A percentile compares a stretch with the other conserved stretches of the same genome.
Evolutionary conservation across 2,113 vertebrate species (phyloP).

Genomic region (Anolis carolinensis): DNA sequence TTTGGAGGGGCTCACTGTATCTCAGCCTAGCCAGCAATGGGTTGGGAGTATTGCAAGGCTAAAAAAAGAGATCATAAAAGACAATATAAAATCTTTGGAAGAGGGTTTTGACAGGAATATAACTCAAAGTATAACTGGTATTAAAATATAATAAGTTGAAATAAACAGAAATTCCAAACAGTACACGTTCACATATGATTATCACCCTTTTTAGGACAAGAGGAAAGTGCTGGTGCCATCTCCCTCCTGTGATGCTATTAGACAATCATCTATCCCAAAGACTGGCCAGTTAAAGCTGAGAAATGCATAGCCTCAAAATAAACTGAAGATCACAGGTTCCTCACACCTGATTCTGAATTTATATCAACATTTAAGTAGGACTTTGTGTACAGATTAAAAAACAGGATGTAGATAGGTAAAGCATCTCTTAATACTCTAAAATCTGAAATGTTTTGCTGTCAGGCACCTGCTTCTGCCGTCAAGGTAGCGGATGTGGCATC

Average conservation of each 20-base stretch:
- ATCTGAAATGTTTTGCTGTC: too few relatives aligned
- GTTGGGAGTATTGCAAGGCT: too few relatives aligned
- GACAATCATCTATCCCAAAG: background rate
- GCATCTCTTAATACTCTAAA: too few relatives aligned
- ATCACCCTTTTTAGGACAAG: too few relatives aligned
- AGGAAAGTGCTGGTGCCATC: too few relatives aligned
- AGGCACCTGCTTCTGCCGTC: too few relatives aligned
- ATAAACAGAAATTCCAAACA: background rate
- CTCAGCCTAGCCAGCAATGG: background rate
- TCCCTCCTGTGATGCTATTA: too few relatives aligned
- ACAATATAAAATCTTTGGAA: background rate
- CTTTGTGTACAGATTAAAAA: background rate
- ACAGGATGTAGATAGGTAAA: background rate
- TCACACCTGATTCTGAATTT: background rate
- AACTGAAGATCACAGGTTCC: background rate
- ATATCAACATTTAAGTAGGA: background rate
- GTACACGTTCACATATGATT: background rate
- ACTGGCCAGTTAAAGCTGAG: background rate
- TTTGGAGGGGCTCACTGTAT: background rate
- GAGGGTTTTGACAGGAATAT: background rate
- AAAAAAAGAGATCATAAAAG: background rate
- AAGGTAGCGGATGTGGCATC: too few relatives aligned
- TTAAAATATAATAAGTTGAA: background rate
- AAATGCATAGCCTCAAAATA: background rate
- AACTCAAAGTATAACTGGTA: background rate